Conservation (phyloP, 2,113 vertebrate species). For the Serinus canaria region DNA sequence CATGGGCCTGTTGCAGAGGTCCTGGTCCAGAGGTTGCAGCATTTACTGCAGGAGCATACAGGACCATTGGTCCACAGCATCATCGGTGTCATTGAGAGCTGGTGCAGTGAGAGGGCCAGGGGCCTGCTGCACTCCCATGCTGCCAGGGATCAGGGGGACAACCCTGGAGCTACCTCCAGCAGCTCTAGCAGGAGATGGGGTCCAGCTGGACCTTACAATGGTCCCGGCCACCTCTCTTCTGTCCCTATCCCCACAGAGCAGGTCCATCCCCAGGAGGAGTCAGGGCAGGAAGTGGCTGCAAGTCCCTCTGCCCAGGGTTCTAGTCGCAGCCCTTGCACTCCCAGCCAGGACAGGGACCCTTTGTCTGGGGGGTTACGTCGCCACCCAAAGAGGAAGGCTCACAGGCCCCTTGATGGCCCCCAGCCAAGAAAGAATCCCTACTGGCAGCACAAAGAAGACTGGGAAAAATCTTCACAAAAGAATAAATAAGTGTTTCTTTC, state of each 20-base stretch:
- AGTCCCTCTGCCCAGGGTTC: neutral
- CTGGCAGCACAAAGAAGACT: accelerated
- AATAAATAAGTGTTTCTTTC: neutral
- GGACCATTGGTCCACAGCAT: neutral
- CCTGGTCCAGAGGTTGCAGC: neutral
- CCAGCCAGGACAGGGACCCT: neutral
- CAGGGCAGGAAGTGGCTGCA: neutral
- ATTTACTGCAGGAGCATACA: neutral
- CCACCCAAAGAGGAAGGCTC: neutral
- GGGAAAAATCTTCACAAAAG: neutral
- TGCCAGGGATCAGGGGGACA: neutral
- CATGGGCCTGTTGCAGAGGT: neutral
- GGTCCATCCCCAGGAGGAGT: neutral
- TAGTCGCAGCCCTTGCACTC: neutral
- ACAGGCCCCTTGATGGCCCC: too few relatives aligned
- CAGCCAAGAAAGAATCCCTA: neutral
- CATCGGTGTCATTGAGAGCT: neutral
- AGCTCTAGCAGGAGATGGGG: neutral
- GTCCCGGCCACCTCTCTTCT: neutral
- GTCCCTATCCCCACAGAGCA: neutral
- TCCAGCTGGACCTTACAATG: neutral
- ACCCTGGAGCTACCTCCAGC: neutral
- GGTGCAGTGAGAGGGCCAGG: neutral
- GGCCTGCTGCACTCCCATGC: neutral
- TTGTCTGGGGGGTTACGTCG: accelerated